Percentiles rank a stretch among this genome's conserved stretches.
Evolutionary conservation across 37 sponge, comb jelly and placozoan species (phyloP).

Genomic region (Beroe ovata): DNA sequence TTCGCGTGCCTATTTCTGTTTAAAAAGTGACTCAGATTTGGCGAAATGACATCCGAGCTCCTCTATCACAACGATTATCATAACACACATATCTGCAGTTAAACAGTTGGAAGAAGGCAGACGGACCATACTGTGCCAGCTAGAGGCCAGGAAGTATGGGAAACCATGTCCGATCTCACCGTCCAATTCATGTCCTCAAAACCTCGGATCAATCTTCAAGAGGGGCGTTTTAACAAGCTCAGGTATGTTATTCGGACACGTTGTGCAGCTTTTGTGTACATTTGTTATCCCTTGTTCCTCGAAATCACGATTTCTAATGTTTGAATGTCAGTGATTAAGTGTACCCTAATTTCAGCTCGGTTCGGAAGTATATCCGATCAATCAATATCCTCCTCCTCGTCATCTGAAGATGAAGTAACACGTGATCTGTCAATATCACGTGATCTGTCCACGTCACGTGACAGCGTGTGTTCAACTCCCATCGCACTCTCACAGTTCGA

Average conservation of each 20-base stretch:
- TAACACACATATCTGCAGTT: constrained; percentile 17
- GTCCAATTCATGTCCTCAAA: not conserved
- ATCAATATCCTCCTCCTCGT: not conserved
- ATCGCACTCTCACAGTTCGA: constrained; percentile 26
- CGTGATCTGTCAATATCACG: not conserved
- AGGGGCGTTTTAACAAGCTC: not conserved
- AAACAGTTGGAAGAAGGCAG: not conserved
- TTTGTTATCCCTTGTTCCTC: no score
- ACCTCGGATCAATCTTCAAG: constrained; percentile 4
- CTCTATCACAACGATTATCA: no score
- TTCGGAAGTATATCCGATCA: not conserved
- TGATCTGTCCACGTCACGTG: not conserved
- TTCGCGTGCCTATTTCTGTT: no score
- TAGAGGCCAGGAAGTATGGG: not conserved
- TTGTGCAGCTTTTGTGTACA: no score
- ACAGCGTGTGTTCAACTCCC: constrained; percentile 44
- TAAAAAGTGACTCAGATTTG: no score
- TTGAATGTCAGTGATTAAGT: not conserved
- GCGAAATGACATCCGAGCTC: no score
- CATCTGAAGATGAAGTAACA: not conserved
- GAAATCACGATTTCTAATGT: not conserved
- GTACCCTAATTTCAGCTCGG: constrained; percentile 17
- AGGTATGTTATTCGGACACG: not conserved
- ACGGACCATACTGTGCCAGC: constrained; percentile 7
- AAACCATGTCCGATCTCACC: not conserved